Conservation (phyloP, 2,797 vertebrate genomes). For the Cyprinella venusta region DNA sequence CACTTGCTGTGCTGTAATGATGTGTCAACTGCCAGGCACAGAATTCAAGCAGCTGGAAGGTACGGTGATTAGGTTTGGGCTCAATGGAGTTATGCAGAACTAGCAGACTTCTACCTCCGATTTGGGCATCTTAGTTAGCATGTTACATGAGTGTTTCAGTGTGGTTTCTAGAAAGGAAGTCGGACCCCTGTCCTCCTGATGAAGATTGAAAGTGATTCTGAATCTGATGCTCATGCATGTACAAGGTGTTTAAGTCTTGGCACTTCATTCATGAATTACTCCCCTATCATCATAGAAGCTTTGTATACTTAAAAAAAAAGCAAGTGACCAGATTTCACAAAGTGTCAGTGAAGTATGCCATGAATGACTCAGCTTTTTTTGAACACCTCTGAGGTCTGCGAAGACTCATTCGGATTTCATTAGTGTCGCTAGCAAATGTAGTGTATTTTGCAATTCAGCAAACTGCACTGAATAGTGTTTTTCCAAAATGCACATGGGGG, state of each 20-base stretch:
- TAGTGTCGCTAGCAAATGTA: background rate
- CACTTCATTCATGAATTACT: slow-evolving; percentile 13
- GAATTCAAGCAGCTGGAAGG: slow-evolving; percentile 37
- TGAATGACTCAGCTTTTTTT: background rate
- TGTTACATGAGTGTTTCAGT: slow-evolving; percentile 8
- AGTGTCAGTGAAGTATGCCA: slow-evolving; percentile 11
- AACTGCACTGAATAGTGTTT: background rate
- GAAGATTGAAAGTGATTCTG: slow-evolving; percentile 6
- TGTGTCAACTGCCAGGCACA: slow-evolving; percentile 45
- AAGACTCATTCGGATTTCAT: background rate
- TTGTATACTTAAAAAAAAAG: background rate
- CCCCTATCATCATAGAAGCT: background rate
- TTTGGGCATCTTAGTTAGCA: slow-evolving; percentile 1
- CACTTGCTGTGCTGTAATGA: slow-evolving; percentile 49
- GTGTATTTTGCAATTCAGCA: background rate
- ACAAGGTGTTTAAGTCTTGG: background rate
- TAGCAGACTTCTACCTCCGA: background rate
- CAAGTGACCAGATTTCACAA: background rate
- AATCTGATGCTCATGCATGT: background rate
- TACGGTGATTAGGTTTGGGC: slow-evolving; percentile 28
- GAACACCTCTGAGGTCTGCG: background rate
- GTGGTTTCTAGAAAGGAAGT: background rate
- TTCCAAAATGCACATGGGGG: background rate
- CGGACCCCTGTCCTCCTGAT: background rate
- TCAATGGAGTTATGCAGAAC: slow-evolving; percentile 33